Base-by-base conservation (phyloP, 2,797 vertebrate genomes). In the Scarus forsteni region DNA sequence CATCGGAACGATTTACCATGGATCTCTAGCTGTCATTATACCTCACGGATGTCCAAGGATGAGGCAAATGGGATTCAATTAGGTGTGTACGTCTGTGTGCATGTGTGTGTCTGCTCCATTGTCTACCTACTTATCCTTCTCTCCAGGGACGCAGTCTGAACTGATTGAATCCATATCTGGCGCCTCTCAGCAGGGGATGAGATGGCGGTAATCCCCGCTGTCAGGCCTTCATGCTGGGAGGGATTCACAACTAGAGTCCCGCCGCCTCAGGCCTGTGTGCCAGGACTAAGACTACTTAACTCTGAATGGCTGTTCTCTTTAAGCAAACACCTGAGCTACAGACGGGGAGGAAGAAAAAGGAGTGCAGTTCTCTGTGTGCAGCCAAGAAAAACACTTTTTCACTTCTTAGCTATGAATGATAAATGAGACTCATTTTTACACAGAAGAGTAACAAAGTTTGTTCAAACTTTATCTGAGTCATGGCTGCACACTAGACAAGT, bases 41-140 rank as follows among this genome's bases (percentile, higher is more conserved):
- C 43, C 76, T 60, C 68, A 69, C 71, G 73, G 65, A 84, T 66
- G 73, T 83, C 84, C 77, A 69, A 55, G 58, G 73, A 85, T 55
- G 73, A 85, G 73, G 85, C 71, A 81, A 83, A 87, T 87, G 78
- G 81, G 76, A 85, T 84, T 90, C 66, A 82, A 76, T 86, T 86
- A 80, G 58, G 51, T 84, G 76, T 75, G 75, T 70, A 42, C 77
- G 39, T 68, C 13, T 60, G 63, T 66, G 42, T 52, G 46, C 38
- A 44, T 36, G 12, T 63, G 70, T 70, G 16, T 46, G 16, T 75
- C 57, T 52, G 63, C 68, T 83, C 69, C 58, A 76, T 79, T 80
- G 80, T 90, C 78, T 80, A 63, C 65, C 64, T 72, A 70, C 75
- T 88, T 69, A 79, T 89, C 85, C 75, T 40, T 43, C 50, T 79